Percentiles rank a stretch among this genome's conserved stretches.
Evolutionary conservation across 1,140 invertebrate species (phyloP).

Genomic region (Drosophila watanabei): DNA sequence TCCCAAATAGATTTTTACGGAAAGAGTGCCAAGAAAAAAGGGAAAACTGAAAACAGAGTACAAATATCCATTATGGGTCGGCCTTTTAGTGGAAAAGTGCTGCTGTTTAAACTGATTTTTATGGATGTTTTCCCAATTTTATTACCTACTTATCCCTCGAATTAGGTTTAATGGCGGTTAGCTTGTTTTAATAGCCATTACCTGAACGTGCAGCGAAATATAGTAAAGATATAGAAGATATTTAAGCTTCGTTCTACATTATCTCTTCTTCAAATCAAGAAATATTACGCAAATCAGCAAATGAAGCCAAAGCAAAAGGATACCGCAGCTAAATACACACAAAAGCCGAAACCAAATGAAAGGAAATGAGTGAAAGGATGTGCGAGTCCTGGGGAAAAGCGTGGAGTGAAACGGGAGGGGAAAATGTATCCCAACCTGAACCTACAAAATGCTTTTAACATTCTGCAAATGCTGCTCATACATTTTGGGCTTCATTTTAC

Average conservation of each 20-base stretch:
- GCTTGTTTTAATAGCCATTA: constrained; percentile 20
- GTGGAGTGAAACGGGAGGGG: neutral
- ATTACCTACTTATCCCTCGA: constrained; percentile 11
- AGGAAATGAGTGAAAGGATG: constrained; percentile 43
- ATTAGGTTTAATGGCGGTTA: constrained; percentile 5
- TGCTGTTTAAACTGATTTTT: neutral
- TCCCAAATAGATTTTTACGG: constrained; percentile 55
- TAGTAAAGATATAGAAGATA: neutral
- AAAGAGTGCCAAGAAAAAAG: constrained; percentile 38
- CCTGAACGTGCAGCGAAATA: constrained; percentile 15
- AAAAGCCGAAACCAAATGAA: constrained; percentile 46
- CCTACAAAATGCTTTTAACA: constrained; percentile 74
- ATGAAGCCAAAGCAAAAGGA: constrained; percentile 27
- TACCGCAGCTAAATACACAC: constrained; percentile 25
- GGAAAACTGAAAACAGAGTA: constrained; percentile 7
- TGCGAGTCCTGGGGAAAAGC: constrained; percentile 4
- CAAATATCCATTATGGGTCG: constrained; percentile 33
- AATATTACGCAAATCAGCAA: constrained; percentile 56
- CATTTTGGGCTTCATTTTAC: constrained; percentile 47
- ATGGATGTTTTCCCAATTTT: neutral
- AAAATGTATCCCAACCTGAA: constrained; percentile 30
- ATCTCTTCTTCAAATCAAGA: constrained; percentile 42
- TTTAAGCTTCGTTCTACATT: neutral
- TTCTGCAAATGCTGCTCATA: constrained; percentile 63
- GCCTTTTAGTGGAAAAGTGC: constrained; percentile 42